Percentiles rank a stretch among this genome's conserved stretches.
Evolutionary conservation across 2,113 vertebrate genomes (phyloP).

Genomic region (Poicephalus gulielmi): DNA sequence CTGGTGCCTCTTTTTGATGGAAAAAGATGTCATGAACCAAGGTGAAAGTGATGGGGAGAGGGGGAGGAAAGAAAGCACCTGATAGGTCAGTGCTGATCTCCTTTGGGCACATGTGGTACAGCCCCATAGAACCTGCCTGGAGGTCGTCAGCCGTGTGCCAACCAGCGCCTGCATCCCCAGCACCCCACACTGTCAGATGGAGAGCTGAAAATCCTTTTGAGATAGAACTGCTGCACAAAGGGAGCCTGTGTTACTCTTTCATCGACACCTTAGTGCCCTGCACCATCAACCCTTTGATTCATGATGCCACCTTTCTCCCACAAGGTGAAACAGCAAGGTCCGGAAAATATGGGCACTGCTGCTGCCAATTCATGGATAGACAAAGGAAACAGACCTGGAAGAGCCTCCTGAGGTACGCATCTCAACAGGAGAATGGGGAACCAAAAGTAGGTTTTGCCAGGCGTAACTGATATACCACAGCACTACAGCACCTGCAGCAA

Average conservation of each 20-base stretch:
- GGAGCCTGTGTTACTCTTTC: background rate
- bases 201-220: background rate
- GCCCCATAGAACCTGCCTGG: background rate
- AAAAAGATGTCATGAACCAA: background rate
- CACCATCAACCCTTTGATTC: fast-evolving
- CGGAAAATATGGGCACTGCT: background rate
- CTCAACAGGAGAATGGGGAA: background rate
- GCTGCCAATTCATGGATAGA: background rate
- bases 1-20: background rate
- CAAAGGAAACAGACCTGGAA: background rate
- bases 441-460: background rate
- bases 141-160: background rate
- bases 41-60: background rate
- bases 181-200: background rate
- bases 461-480: background rate
- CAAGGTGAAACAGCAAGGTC: fast-evolving
- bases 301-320: background rate
- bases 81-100: background rate
- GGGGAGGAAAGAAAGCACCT: background rate
- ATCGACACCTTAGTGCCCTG: background rate
- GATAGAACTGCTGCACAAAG: background rate
- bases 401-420: background rate
- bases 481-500: background rate
- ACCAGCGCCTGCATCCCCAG: background rate
- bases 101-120: background rate